These are phyloP conservation scores for Hippopotamus amphibius DNA, from an alignment of 2,113 vertebrate genomes.

Conservation along the genomic window DNA sequence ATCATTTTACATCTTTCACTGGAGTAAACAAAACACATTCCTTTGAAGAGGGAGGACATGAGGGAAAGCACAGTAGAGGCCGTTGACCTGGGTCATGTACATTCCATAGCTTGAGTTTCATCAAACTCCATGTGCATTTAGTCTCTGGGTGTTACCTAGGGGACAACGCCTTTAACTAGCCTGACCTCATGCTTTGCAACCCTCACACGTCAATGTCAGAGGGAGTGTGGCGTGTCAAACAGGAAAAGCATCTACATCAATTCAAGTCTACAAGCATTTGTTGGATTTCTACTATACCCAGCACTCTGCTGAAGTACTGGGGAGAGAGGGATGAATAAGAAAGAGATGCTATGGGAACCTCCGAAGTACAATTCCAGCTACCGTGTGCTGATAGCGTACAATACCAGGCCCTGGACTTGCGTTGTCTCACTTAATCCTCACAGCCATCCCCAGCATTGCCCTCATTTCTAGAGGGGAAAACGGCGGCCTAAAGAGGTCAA, in stretches of 20 bases:
- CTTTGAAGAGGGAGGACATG: neutral
- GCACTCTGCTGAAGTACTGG: neutral
- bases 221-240: neutral
- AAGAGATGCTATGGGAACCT: neutral
- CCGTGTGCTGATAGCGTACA: neutral
- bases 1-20: neutral
- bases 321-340: neutral
- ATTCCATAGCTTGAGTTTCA: conserved; percentile 34
- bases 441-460: neutral
- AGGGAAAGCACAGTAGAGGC: neutral
- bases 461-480: neutral
- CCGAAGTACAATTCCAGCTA: neutral
- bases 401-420: neutral
- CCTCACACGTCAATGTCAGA: conserved; percentile 45
- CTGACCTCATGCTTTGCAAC: conserved; percentile 55
- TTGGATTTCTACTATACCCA: neutral
- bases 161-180: conserved; percentile 27
- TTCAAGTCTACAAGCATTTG: neutral
- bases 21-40: neutral
- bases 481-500: neutral
- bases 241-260: conserved; percentile 12
- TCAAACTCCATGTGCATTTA: neutral
- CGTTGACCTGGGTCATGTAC: neutral
- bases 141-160: conserved; percentile 63
- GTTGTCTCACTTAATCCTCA: neutral